Evolutionary conservation across 2,113 vertebrate genomes (phyloP), one percentile per base, ranked within the genome.

Genomic region (Chionis minor): DNA sequence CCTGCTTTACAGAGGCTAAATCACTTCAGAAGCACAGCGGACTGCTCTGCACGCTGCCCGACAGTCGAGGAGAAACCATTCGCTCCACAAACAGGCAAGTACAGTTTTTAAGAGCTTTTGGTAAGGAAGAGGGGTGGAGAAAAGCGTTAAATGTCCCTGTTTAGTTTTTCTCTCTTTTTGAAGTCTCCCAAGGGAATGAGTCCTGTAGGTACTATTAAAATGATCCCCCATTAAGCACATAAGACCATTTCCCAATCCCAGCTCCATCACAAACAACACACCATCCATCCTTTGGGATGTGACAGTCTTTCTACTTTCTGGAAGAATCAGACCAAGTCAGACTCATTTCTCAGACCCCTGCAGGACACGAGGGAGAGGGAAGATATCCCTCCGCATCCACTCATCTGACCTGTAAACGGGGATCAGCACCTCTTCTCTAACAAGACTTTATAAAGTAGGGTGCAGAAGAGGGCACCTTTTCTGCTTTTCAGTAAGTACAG

Each of bases 41-140:
- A 9, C 20, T 3, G 24, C 44, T 23, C 75, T 2, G 8, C 5
- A 14, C 3, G 0, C 3, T 4, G 6, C 3, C 10, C 2, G 1
- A 5, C 16, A 0, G 28, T 0, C 1, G 18, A 17, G 1, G 11
- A 73, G 79, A 27, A n/a, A 28, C 75, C 75, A 2, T 12, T 27
- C 26, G 1, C 40, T 4, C 30, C 47, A 5, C n/a, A 3, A 20
- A 45, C n/a, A 72, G 66, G 95, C 16, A 86, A 77, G 67, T 69
- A 14, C 4, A 4, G 15, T 44, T 49, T 23, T 35, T 21, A 78
- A 65, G 26, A 47, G 58, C 30, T 75, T 30, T n/a, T 1, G 3
- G 27, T 4, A 22, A 1, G 4, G 30, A 47, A 24, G 8, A 24
- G 20, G 61, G 44, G 24, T 8, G 21, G 10, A 70, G 6, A 26